Base-by-base conservation (phyloP, 2,888 invertebrate genomes). In the Dugesia japonica region DNA sequence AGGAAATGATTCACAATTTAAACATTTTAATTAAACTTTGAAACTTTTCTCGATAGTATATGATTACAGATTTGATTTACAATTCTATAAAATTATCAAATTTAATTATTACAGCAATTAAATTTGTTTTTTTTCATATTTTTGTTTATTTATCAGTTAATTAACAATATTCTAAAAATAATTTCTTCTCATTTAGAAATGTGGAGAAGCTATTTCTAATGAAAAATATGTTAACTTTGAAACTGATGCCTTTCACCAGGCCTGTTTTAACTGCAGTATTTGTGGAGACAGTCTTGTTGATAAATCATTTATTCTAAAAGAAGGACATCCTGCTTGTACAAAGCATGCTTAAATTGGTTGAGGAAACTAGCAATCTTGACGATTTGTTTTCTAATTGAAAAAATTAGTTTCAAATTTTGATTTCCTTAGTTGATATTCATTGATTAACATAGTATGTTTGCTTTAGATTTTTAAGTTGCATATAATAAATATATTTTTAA, bases 261-360 rank as follows among this genome's bases (percentile, higher is more conserved):
- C 56, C 4, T 56, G 56, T 56, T 56, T 56, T n/a, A 56, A 56
- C n/a, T 56, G 56, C 56, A 56, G n/a, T 56, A 23, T 56, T n/a
- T 56, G 56, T 56, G 56, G 56, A 56, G 56, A 56, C 17, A 56
- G 56, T 23, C 23, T 56, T 7, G 56, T 56, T 7, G 56, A 56
- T n/a, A 20, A n/a, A n/a, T n/a, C 56, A 1, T 56, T 56, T n/a
- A 56, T 56, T 56, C 17, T 56, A n/a, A 56, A 56, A 23, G 23
- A 56, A 20, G 23, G 17, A 9, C 20, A n/a, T 23, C 56, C 56
- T n/a, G 56, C 56, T 20, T 56, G 56, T n/a, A 23, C 56, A 20
- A 56, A 56, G 17, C 56, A 56, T 56, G 56, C 56, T 20, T 4
- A n/a, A 56, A 13, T 13, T 13, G 17, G 17, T 20, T 23, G 56